Conservation (phyloP, 2,888 invertebrate genomes). For the Apocheima hispidaria region DNA sequence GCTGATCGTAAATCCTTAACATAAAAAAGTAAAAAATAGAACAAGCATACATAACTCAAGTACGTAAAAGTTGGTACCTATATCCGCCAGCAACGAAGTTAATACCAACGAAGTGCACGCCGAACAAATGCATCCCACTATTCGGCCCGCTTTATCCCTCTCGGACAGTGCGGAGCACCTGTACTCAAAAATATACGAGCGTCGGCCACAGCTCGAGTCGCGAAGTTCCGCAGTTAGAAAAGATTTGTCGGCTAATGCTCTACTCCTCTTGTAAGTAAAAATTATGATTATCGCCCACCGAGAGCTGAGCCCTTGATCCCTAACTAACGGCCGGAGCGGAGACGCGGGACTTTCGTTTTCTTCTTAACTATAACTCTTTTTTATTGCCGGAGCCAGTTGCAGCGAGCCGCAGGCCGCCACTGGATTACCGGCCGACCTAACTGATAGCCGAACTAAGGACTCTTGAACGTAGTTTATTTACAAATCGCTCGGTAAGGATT, state of each 20-base stretch:
- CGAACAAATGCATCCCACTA: constrained; percentile 42
- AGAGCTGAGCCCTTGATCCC: constrained; percentile 83
- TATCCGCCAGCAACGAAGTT: constrained; percentile 27
- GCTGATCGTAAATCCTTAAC: too few species aligned
- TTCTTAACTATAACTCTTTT: constrained; percentile 86
- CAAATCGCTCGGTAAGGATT: constrained; percentile 53
- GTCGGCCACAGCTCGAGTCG: constrained; percentile 67
- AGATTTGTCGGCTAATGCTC: constrained; percentile 85
- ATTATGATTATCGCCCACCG: constrained; percentile 85
- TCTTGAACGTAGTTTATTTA: constrained; percentile 65
- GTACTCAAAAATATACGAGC: constrained; percentile 69
- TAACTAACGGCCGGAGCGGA: constrained; percentile 76
- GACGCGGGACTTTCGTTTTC: constrained; percentile 83
- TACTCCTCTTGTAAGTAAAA: constrained; percentile 85
- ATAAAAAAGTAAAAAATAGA: too few species aligned
- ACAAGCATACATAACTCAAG: neutral
- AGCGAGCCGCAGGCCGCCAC: constrained; percentile 56
- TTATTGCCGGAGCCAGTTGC: constrained; percentile 76
- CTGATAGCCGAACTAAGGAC: constrained; percentile 69
- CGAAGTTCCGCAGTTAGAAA: constrained; percentile 84
- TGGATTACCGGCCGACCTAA: constrained; percentile 78
- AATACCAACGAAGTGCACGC: constrained; percentile 38
- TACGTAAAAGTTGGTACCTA: neutral
- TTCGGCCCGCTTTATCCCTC: constrained; percentile 39
- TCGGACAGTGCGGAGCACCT: constrained; percentile 55